Percentiles rank a stretch among this genome's conserved stretches.
Evolutionary conservation across 2,888 invertebrate genomes (phyloP).

Genomic region (Mongoloraphidia duomilia): DNA sequence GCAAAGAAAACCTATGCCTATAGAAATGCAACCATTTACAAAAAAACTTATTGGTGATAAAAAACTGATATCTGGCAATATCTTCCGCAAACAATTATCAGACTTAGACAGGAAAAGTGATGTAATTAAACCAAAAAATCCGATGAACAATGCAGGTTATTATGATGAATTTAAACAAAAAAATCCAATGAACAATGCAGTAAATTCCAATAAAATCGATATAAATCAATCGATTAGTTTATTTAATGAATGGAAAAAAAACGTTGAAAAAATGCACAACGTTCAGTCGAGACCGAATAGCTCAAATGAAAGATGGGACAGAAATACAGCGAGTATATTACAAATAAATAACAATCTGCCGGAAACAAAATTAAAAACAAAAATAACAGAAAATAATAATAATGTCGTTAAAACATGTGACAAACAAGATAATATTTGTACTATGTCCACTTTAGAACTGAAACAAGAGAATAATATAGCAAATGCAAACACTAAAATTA

Average conservation of each 20-base stretch:
- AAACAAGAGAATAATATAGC: neutral
- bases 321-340: slow-evolving; percentile 39
- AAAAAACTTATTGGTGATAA: neutral
- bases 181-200: neutral
- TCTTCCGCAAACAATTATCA: too few relatives aligned
- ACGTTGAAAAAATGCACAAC: neutral
- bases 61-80: neutral
- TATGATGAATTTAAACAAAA: neutral
- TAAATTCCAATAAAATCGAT: neutral
- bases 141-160: neutral
- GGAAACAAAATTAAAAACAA: neutral
- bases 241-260: neutral
- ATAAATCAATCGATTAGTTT: neutral
- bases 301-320: slow-evolving; percentile 31
- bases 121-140: neutral
- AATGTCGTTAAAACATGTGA: neutral
- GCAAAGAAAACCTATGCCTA: slow-evolving; percentile 21
- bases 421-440: neutral
- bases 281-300: neutral
- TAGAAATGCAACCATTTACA: neutral
- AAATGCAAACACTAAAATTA: too few relatives aligned
- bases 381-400: neutral
- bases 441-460: neutral
- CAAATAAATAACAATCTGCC: neutral
- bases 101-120: neutral